phyloP scores from a whole-genome alignment of 1,140 invertebrate species.

The Metaphire vulgaris region DNA sequence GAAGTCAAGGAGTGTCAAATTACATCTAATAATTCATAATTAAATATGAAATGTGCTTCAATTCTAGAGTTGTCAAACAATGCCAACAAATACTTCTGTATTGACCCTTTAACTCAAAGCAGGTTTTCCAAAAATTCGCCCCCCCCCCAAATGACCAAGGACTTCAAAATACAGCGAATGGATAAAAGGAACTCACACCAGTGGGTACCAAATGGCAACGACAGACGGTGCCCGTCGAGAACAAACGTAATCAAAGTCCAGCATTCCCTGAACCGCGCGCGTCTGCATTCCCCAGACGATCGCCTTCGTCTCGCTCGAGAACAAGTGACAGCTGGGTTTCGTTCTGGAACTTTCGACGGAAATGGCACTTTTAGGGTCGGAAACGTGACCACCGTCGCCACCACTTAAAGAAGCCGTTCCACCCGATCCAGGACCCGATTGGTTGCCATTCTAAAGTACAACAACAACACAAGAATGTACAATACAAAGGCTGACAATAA shows the following conservation, averaged over 20 bases:
- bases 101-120: no score
- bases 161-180: no score
- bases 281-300: slow-evolving; percentile 99
- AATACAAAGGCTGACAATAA: no score
- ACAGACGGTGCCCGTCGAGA: slow-evolving; percentile 72
- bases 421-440: background rate
- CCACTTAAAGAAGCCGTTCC: background rate
- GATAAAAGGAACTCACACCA: slow-evolving; percentile 51
- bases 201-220: slow-evolving; percentile 95
- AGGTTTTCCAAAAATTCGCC: no score
- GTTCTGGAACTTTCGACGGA: background rate
- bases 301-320: slow-evolving; percentile 77
- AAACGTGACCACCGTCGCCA: background rate
- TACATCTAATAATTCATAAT: no score
- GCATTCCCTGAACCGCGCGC: slow-evolving; percentile 91
- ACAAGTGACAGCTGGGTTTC: slow-evolving; percentile 53
- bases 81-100: no score
- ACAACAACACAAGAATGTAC: background rate
- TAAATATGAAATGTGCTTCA: no score
- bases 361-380: no score
- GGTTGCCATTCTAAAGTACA: background rate
- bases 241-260: slow-evolving; percentile 99
- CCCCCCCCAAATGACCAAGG: no score
- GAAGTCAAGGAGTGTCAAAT: no score
- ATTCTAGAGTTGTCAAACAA: no score